Conservation (phyloP, 1,140 invertebrate species). For the Procambarus virginalis region DNA sequence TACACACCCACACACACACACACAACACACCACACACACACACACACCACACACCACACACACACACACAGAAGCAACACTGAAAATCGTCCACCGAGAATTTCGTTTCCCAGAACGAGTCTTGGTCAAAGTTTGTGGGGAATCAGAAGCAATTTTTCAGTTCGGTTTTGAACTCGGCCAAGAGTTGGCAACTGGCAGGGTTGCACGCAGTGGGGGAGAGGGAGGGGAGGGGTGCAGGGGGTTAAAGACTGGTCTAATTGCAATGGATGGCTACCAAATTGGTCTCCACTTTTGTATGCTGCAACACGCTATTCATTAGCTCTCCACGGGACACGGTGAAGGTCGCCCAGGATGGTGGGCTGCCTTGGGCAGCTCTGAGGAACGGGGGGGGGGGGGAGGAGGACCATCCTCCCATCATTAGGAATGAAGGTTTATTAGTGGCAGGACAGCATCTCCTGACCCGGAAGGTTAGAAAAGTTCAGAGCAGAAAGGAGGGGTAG, state of each 20-base stretch:
- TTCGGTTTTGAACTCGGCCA: conserved; percentile 6
- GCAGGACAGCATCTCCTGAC: neutral
- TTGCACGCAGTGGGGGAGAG: neutral
- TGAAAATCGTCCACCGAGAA: neutral
- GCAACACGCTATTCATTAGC: conserved; percentile 1
- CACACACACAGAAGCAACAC: neutral
- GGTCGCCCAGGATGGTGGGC: no score
- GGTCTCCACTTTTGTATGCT: conserved; percentile 1
- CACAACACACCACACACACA: no score
- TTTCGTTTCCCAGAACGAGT: neutral
- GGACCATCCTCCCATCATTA: neutral
- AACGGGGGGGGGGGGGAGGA: neutral
- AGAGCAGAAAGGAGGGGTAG: neutral
- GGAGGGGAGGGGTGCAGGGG: no score
- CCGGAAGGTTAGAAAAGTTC: neutral
- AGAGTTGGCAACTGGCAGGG: neutral
- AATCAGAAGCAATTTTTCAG: conserved; percentile 13
- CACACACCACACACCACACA: neutral
- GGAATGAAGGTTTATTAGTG: conserved; percentile 6
- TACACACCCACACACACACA: no score
- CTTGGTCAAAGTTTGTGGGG: conserved; percentile 1
- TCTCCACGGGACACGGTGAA: neutral
- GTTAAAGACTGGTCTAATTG: conserved; percentile 9
- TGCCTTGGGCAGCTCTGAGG: neutral
- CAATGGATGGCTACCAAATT: conserved; percentile 14